These are phyloP conservation scores for Premnoplex brunnescens DNA, from an alignment of 2,797 vertebrate species.

Conservation along the genomic window DNA sequence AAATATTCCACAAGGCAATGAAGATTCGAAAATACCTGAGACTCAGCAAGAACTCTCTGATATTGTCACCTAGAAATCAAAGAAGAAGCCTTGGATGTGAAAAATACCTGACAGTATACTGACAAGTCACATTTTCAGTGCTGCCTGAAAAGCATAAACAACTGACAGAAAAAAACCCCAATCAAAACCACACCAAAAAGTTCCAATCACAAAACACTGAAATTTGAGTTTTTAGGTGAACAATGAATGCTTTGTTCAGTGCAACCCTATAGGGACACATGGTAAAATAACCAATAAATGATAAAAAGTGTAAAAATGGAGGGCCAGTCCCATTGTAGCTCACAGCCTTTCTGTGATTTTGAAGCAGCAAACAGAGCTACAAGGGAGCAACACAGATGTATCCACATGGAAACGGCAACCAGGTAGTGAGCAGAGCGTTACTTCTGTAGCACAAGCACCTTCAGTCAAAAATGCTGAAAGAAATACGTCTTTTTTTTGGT, in stretches of 20 bases:
- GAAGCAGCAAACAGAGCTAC: background rate
- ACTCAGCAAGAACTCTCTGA: slow-evolving; percentile 95
- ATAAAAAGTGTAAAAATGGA: background rate
- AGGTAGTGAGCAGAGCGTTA: fast-evolving
- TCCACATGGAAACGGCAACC: fast-evolving
- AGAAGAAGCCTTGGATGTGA: background rate
- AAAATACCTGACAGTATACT: background rate
- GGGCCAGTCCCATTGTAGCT: background rate
- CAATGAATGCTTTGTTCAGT: fast-evolving
- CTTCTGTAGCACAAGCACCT: background rate
- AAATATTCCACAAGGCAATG: slow-evolving; percentile 96
- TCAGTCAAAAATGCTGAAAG: background rate
- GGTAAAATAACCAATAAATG: background rate
- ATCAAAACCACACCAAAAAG: no score
- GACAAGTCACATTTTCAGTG: fast-evolving
- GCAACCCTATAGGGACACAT: fast-evolving
- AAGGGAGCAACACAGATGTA: background rate
- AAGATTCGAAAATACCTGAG: slow-evolving; percentile 96
- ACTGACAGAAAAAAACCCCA: fast-evolving
- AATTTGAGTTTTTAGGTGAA: background rate
- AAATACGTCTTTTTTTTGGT: fast-evolving
- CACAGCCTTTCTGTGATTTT: background rate
- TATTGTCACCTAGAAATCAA: slow-evolving; percentile 87
- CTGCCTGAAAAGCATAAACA: background rate
- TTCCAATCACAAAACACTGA: background rate